Conservation (phyloP, 2,113 vertebrate species). For the Amphilophus citrinellus region DNA sequence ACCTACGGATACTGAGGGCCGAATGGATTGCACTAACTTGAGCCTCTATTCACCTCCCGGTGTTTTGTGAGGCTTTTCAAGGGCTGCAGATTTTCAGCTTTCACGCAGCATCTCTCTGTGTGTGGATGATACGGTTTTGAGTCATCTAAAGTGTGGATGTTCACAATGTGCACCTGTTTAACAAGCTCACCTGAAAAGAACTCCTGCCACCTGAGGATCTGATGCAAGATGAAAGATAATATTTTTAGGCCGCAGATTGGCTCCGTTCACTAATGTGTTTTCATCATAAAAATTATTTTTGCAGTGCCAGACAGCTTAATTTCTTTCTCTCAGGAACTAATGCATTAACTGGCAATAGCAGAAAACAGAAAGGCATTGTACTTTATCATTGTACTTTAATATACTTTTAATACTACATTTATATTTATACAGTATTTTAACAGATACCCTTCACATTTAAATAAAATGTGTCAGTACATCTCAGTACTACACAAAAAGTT, state of each 20-base stretch:
- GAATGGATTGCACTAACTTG: constrained; percentile 1
- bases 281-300: neutral
- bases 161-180: neutral
- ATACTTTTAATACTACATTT: neutral
- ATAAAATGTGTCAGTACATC: neutral
- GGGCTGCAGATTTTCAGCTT: neutral
- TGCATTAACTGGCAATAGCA: neutral
- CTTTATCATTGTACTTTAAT: neutral
- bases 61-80: constrained; percentile 1
- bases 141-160: neutral
- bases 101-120: neutral
- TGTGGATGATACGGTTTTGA: neutral
- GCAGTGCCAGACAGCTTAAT: constrained; percentile 2
- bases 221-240: neutral
- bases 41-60: constrained; percentile 19
- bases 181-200: constrained; percentile 13
- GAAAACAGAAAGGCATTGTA: neutral
- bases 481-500: neutral
- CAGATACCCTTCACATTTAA: neutral
- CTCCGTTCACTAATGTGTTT: neutral
- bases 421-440: neutral
- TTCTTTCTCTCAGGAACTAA: neutral
- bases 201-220: neutral
- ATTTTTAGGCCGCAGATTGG: neutral
- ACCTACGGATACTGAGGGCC: neutral